Conservation (phyloP, 2,797 vertebrate genomes). For the Glyptemys insculpta region DNA sequence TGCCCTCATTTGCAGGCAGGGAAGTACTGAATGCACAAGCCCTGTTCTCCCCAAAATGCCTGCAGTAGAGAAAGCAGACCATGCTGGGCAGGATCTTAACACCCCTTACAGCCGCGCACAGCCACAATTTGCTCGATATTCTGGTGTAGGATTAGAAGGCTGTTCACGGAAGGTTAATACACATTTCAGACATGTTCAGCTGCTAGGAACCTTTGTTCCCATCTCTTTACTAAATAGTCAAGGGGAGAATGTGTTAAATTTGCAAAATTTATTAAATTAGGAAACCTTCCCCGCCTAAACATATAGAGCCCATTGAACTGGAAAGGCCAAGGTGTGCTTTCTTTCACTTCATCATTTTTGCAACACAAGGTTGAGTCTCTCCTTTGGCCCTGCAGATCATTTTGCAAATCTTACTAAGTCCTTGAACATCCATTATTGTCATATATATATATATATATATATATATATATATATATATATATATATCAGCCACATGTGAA, state of each 20-base stretch:
- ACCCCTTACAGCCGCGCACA: not conserved
- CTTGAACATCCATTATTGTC: slow-evolving; percentile 55
- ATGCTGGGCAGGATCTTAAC: not conserved
- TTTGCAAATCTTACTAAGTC: slow-evolving; percentile 59
- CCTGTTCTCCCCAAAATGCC: not conserved
- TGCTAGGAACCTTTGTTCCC: not conserved
- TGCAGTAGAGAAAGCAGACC: not conserved
- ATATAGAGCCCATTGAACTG: not conserved
- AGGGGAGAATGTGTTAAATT: not conserved
- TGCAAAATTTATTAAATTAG: not conserved
- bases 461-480: too few species aligned
- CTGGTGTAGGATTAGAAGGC: not conserved
- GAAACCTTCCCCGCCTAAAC: not conserved
- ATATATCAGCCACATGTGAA: slow-evolving; percentile 56
- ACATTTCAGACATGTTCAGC: not conserved
- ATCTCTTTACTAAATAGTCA: not conserved
- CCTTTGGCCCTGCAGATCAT: not conserved
- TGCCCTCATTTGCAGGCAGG: not conserved
- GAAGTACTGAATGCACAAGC: not conserved
- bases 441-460: slow-evolving; percentile 21
- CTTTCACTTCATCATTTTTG: not conserved
- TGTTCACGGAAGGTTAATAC: not conserved
- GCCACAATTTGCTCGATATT: not conserved
- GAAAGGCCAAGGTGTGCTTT: not conserved
- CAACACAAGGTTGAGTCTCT: slow-evolving; percentile 22